phyloP scores from a whole-genome alignment of 2,797 vertebrate genomes.

The Microctenopoma steveboyesi region DNA sequence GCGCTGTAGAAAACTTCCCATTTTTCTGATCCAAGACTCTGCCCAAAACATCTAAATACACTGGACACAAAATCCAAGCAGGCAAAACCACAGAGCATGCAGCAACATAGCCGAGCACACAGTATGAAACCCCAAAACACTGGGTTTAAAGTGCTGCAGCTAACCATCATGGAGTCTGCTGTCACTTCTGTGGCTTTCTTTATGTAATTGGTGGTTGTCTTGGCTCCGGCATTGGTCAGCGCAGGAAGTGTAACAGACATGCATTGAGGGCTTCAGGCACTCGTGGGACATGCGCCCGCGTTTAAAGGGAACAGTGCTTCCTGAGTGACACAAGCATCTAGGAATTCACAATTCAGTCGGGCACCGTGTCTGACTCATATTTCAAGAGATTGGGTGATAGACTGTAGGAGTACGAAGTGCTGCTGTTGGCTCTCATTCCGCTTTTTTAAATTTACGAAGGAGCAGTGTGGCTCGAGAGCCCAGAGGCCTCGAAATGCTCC shows the following conservation, averaged over 20 bases:
- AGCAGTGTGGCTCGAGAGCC: slow-evolving; percentile 23
- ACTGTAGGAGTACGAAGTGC: slow-evolving; percentile 43
- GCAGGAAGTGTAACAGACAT: slow-evolving; percentile 51
- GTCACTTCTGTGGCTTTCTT: slow-evolving; percentile 71
- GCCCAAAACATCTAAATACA: slow-evolving; percentile 43
- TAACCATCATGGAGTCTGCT: slow-evolving; percentile 64
- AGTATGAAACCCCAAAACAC: slow-evolving; percentile 75
- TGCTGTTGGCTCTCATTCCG: slow-evolving; percentile 44
- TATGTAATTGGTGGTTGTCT: slow-evolving; percentile 73
- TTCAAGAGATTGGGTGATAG: slow-evolving; percentile 67
- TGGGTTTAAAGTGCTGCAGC: slow-evolving; percentile 65
- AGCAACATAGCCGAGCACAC: slow-evolving; percentile 57
- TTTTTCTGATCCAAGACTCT: slow-evolving; percentile 31
- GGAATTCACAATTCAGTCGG: slow-evolving; percentile 64
- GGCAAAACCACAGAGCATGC: slow-evolving; percentile 57
- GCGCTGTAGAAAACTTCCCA: slow-evolving; percentile 32
- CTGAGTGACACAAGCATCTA: slow-evolving; percentile 48
- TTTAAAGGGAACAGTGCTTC: slow-evolving; percentile 30
- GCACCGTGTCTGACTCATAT: slow-evolving; percentile 57
- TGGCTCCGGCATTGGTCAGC: slow-evolving; percentile 62
- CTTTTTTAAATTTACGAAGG: slow-evolving; percentile 37
- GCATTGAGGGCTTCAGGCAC: slow-evolving; percentile 25
- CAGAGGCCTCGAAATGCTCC: slow-evolving; percentile 36
- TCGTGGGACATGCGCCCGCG: slow-evolving; percentile 32
- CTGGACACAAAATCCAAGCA: slow-evolving; percentile 54